These are phyloP conservation scores for Eremobia ochroleuca DNA, from an alignment of 2,888 invertebrate species.

Conservation along the genomic window DNA sequence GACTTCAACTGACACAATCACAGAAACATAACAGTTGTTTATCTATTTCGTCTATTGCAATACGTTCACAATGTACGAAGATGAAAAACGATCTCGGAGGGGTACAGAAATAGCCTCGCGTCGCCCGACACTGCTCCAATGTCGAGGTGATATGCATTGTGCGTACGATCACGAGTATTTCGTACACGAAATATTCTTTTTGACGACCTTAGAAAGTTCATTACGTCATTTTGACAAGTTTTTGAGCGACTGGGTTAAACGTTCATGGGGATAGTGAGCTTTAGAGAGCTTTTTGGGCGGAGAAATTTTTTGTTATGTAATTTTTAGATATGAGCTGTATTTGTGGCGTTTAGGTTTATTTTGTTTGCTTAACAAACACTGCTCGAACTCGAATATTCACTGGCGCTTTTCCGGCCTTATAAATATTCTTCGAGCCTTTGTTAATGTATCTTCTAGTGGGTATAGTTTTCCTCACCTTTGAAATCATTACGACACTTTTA, in stretches of 20 bases:
- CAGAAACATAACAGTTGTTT: constrained; percentile 55
- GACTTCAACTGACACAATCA: constrained; percentile 9
- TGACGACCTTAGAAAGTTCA: constrained; percentile 66
- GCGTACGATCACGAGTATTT: constrained; percentile 56
- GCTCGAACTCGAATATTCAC: not conserved
- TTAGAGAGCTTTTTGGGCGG: not conserved
- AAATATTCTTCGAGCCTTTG: not conserved
- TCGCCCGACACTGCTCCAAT: constrained; percentile 74
- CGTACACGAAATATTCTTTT: constrained; percentile 50
- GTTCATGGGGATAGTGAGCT: constrained; percentile 42
- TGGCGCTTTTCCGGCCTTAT: not conserved
- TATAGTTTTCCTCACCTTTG: not conserved
- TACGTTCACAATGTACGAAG: constrained; percentile 69
- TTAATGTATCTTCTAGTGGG: not conserved
- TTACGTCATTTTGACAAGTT: constrained; percentile 46
- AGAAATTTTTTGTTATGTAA: constrained; percentile 35
- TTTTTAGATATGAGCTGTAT: not conserved
- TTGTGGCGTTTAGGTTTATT: not conserved
- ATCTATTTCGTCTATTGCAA: constrained; percentile 62
- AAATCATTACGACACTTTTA: not conserved
- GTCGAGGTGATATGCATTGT: constrained; percentile 86
- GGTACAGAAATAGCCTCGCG: constrained; percentile 80
- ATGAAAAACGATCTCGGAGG: constrained; percentile 79
- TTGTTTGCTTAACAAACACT: not conserved
- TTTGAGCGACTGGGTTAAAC: constrained; percentile 35